These are phyloP conservation scores for Phortica magna DNA, from an alignment of 2,888 invertebrate species.

Conservation along the genomic window DNA sequence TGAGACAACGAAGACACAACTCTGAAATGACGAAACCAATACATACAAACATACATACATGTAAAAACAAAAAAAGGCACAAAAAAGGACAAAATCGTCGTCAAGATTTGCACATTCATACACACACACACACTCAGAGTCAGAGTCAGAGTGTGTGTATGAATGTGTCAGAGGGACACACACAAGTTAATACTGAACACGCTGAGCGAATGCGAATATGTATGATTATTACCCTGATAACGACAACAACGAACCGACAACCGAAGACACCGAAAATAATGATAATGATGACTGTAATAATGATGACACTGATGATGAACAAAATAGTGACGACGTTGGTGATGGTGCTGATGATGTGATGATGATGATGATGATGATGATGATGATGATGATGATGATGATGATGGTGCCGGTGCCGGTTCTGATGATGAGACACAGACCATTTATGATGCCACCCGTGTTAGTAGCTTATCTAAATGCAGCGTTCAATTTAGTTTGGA, in stretches of 20 bases:
- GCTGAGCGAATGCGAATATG: too few relatives aligned
- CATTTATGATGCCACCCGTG: neutral
- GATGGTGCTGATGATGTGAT: neutral
- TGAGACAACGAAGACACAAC: too few relatives aligned
- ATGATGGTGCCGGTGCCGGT: neutral
- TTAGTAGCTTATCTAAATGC: neutral
- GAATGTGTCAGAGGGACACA: too few relatives aligned
- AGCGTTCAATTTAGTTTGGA: neutral
- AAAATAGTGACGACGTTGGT: neutral
- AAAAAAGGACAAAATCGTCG: neutral
- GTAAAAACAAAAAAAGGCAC: neutral
- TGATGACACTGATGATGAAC: neutral
- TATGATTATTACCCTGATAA: too few relatives aligned
- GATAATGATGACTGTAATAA: neutral
- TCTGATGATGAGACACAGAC: neutral
- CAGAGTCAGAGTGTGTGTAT: too few relatives aligned
- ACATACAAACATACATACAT: too few relatives aligned
- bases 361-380: neutral
- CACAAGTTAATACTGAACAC: too few relatives aligned
- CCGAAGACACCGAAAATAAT: too few relatives aligned
- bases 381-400: neutral
- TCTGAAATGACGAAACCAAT: neutral
- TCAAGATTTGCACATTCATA: neutral
- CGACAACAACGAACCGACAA: too few relatives aligned
- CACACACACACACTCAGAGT: too few relatives aligned